A percentile compares a stretch with the other conserved stretches of the same genome.
Evolutionary conservation across 2,113 vertebrate genomes (phyloP).

Genomic region (Carlito syrichta): DNA sequence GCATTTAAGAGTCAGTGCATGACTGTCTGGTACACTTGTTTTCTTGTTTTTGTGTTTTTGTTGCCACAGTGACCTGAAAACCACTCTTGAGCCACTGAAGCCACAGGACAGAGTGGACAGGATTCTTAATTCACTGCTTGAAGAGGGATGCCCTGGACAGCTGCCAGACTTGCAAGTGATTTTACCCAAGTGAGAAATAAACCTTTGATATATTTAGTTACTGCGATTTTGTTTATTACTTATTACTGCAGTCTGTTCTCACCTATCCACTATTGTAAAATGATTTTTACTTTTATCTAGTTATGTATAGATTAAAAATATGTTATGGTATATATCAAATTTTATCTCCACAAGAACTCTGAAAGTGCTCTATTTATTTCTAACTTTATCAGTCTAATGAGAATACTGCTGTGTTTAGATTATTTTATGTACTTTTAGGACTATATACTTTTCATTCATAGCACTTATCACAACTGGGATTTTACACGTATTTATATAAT

Average conservation of each 20-base stretch:
- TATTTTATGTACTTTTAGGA: neutral
- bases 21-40: neutral
- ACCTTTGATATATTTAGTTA: neutral
- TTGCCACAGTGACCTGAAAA: neutral
- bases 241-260: neutral
- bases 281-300: neutral
- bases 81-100: neutral
- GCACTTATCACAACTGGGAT: neutral
- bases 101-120: neutral
- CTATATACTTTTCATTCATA: neutral
- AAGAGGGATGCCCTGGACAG: neutral
- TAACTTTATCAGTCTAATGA: neutral
- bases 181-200: neutral
- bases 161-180: neutral
- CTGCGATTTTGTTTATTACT: neutral
- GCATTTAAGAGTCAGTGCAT: neutral
- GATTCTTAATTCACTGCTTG: neutral
- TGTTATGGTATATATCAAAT: neutral
- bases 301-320: neutral
- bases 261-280: neutral
- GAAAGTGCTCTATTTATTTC: slow-evolving; percentile 12
- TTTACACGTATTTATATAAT: neutral
- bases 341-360: slow-evolving; percentile 1
- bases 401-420: neutral
- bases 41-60: neutral